A percentile compares a stretch with the other conserved stretches of the same genome.
Conservation (phyloP, 2,888 invertebrate species). For the Imbricaverruca yamaguchii region DNA sequence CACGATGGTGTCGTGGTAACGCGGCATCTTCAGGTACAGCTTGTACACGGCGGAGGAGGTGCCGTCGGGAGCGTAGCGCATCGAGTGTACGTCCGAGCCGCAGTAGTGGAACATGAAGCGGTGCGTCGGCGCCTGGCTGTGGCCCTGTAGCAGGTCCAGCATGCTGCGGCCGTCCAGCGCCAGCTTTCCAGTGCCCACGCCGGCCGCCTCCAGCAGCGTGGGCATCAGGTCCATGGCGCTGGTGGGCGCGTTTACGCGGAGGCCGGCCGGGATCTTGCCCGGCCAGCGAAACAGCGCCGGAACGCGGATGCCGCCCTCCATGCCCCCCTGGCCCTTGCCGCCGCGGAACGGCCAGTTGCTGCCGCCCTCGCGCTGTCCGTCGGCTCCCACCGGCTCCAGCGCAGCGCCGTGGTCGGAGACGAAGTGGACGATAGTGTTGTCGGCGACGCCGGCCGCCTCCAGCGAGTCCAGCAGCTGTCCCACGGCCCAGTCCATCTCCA, state of each 20-base stretch:
- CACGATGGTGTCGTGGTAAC: constrained; percentile 25
- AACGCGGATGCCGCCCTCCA: constrained; percentile 49
- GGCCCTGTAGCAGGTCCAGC: neutral
- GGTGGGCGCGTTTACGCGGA: constrained; percentile 37
- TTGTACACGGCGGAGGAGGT: constrained; percentile 28
- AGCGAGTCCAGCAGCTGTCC: constrained; percentile 44
- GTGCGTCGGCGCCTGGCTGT: neutral
- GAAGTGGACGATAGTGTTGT: constrained; percentile 46
- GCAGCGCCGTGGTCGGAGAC: constrained; percentile 44
- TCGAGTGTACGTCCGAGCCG: constrained; percentile 20
- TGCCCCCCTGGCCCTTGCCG: constrained; percentile 34
- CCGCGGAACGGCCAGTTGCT: constrained; percentile 34
- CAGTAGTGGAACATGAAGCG: constrained; percentile 22
- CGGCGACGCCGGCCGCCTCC: constrained; percentile 31
- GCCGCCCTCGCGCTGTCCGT: constrained; percentile 33
- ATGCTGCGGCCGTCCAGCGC: constrained; percentile 21
- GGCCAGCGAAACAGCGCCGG: constrained; percentile 50
- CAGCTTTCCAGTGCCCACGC: constrained; percentile 30
- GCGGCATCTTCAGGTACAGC: constrained; percentile 26
- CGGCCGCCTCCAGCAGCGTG: constrained; percentile 40
- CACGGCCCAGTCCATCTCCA: constrained; percentile 48
- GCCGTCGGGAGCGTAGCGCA: neutral
- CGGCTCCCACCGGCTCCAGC: constrained; percentile 29
- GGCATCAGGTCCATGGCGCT: constrained; percentile 43
- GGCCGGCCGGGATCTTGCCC: constrained; percentile 42